phyloP scores from a whole-genome alignment of 1,140 invertebrate genomes.

The Zaprionus lachaisei region DNA sequence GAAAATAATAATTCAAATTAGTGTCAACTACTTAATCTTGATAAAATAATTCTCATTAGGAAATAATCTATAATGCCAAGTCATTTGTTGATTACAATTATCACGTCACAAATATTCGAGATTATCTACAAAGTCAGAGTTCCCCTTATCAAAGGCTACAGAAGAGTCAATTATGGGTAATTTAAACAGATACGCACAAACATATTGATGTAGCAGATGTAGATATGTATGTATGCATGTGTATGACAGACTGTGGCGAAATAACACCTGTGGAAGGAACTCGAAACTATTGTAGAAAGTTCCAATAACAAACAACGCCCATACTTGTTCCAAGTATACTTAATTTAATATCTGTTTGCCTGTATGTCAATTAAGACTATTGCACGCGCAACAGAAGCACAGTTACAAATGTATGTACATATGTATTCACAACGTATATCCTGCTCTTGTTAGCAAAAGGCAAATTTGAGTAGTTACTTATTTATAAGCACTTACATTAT shows the following conservation, averaged over 20 bases:
- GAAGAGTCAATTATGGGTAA: background rate
- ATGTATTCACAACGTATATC: background rate
- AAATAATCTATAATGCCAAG: background rate
- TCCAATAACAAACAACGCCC: background rate
- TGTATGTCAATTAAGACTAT: background rate
- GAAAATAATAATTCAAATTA: background rate
- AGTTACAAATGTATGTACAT: background rate
- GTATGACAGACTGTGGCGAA: background rate
- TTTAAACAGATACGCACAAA: background rate
- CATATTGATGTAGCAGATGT: background rate
- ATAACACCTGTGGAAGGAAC: background rate
- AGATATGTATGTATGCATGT: background rate
- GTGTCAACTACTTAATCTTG: background rate
- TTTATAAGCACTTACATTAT: constrained; percentile 84
- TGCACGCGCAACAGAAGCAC: background rate
- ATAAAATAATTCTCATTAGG: background rate
- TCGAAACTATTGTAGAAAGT: background rate
- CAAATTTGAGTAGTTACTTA: background rate
- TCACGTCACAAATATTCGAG: background rate
- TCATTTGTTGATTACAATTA: background rate
- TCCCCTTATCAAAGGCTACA: background rate
- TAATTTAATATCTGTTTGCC: background rate
- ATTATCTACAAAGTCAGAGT: background rate
- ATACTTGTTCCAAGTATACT: background rate
- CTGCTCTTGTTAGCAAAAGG: background rate